Evolutionary conservation across 2,888 invertebrate species (phyloP), one percentile per base, ranked within the genome.

Genomic region (Trileptium ribeirensis): DNA sequence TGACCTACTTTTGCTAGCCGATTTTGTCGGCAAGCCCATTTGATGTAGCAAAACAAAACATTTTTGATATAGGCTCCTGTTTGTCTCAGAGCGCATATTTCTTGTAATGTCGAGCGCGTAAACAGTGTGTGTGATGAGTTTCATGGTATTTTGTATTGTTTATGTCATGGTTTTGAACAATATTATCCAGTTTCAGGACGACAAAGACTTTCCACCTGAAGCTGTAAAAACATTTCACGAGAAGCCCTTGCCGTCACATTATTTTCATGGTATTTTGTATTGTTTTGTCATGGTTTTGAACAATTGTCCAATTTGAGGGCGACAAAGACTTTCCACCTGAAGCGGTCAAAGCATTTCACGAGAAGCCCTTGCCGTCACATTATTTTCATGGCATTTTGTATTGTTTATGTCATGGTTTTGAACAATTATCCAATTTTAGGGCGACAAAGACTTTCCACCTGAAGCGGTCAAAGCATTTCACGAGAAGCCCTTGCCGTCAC

Each of bases 241-340:
- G 89, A 92, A 94, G 90, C 93, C 93, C 79, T 92, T 93, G 77
- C 94, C 96, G 81, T 91, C 91, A 51, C 24, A 24, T 51, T 24
- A 51, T 8, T 51, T 8, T 15, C 51, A 51, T 51, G 51, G 24
- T 51, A 51, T 51, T 51, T 51, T 51, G 51, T 24, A 51, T n/a
- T n/a, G n/a, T 77, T 77, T n/a, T 8, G n/a, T 15, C 29, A 15
- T 33, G 15, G 34, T 70, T 70, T 70, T 33, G 15, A n/a, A 70
- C 31, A 8, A 19, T 8, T 3, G 15, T 70, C 29, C n/a, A 64
- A 83, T 84, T 82, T 29, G 83, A 89, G 89, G 94, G 94, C 40
- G 93, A 95, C 86, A 93, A 93, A 3, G 96, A 96, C 89, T 96
- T 95, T 88, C 93, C 95, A 34, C 93, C 94, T 0, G 94, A 95